Percentiles rank a stretch among this genome's conserved stretches.
phyloP scores from a whole-genome alignment of 2,797 vertebrate species.

The Cynopterus sphinx region DNA sequence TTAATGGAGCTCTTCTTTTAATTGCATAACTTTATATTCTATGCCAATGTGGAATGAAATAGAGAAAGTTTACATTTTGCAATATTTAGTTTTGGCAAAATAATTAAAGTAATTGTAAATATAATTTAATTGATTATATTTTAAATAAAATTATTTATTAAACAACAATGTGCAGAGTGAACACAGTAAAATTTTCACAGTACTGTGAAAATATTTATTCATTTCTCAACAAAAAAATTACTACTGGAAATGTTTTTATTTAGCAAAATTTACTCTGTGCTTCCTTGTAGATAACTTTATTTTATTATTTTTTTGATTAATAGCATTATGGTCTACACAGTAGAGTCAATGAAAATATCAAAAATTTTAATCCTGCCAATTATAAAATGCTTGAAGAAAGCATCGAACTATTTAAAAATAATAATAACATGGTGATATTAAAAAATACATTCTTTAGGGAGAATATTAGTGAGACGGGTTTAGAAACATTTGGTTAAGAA shows the following conservation, averaged over 20 bases:
- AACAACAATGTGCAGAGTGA: neutral
- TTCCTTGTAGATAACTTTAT: neutral
- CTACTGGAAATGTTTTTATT: neutral
- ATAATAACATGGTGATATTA: neutral
- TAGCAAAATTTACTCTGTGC: neutral
- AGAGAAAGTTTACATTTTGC: neutral
- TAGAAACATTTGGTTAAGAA: neutral
- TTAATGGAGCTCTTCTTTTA: neutral
- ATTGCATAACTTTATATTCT: neutral
- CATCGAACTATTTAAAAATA: conserved; percentile 14
- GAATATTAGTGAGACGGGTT: neutral
- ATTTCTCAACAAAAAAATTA: neutral
- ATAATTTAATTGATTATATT: neutral
- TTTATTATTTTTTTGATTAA: neutral
- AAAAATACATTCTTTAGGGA: neutral
- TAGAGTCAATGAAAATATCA: neutral
- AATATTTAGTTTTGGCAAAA: neutral
- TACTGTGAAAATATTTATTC: neutral
- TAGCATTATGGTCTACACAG: neutral
- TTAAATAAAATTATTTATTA: conserved; percentile 13
- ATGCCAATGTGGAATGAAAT: neutral
- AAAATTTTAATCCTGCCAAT: conserved; percentile 21
- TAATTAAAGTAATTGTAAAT: neutral
- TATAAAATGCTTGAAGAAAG: neutral
- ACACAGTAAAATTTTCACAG: neutral